Percentiles rank a stretch among this genome's conserved stretches.
These are phyloP conservation scores for Phengaris arion DNA, from an alignment of 2,888 invertebrate genomes.

Conservation along the genomic window DNA sequence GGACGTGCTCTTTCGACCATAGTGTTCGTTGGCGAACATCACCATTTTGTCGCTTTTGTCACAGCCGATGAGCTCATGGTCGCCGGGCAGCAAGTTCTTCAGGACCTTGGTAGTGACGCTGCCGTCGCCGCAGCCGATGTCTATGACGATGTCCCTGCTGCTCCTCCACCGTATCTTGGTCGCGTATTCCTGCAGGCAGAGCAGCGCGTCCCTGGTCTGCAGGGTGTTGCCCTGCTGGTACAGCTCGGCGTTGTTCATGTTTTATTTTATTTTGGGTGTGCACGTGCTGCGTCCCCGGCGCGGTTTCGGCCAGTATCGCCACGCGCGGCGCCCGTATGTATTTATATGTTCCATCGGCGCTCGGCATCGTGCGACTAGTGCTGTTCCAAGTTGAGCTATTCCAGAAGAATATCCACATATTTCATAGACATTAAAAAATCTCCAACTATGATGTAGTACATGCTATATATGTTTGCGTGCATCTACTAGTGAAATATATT, in stretches of 20 bases:
- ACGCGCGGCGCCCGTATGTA: conserved; percentile 56
- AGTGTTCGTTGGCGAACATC: conserved; percentile 79
- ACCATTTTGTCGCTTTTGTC: conserved; percentile 88
- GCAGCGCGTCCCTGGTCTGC: conserved; percentile 80
- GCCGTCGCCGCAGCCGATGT: conserved; percentile 88
- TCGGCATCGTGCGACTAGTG: conserved; percentile 45
- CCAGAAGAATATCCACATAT: conserved; percentile 2
- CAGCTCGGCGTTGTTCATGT: conserved; percentile 81
- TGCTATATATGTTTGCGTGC: too few relatives aligned
- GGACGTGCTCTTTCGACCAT: conserved; percentile 63
- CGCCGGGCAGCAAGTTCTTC: conserved; percentile 79
- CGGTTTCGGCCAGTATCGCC: conserved; percentile 61
- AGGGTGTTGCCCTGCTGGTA: conserved; percentile 84
- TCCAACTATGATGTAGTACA: background rate
- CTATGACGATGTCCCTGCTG: conserved; percentile 72
- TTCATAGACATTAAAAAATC: background rate
- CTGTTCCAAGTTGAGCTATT: conserved; percentile 22
- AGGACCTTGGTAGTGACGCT: conserved; percentile 82
- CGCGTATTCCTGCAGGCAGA: conserved; percentile 82
- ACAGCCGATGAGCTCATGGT: conserved; percentile 78
- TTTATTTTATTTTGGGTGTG: conserved; percentile 37
- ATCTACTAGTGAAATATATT: background rate
- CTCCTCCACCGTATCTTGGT: conserved; percentile 78
- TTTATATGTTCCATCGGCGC: conserved; percentile 63
- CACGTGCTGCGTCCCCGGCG: conserved; percentile 50